Base-by-base conservation (phyloP, 2,113 vertebrate species). In the Puma concolor region DNA sequence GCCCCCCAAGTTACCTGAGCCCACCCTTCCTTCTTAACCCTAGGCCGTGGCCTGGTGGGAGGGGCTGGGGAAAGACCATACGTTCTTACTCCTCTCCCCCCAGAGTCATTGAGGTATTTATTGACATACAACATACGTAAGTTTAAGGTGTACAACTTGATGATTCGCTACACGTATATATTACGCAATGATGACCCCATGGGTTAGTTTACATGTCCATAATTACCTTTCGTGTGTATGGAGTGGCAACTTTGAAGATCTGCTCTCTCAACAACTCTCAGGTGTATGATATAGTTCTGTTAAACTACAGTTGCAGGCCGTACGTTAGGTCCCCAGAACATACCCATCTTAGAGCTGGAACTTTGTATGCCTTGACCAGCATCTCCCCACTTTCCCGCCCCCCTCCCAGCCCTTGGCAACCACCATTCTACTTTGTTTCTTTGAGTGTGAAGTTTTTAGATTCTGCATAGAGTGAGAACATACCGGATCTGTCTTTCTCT, bases 281-380 rank as follows among this genome's bases (percentile, higher is more conserved):
- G 15, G n/a, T 29, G 7, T 7, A 2, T 44, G 38, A 19, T 21
- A 7, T 4, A 29, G 19, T n/a, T 1, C 19, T 23, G 29, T 10
- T 60, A 27, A 27, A 31, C 15, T 17, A 15, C 0, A 21, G 11
- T 7, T 0, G 11, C 79, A 1, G 0, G 2, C 76, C n/a, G 19
- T 6, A 29, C 12, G 6, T 29, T 23, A 2, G 69, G n/a, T 7
- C 80, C 80, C 48, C 16, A 17, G 80, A 77, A 48, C 25, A 13
- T 90, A n/a, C 5, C 12, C 66, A 3, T 14, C 44, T 29, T 27
- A 52, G 1, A 23, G n/a, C 7, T 44, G 69, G 17, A 83, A 29
- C 15, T 44, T 15, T 29, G 38, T 14, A 13, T 25, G 33, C 88
- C 16, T 29, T n/a, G 48, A 19, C 48, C 80, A 19, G 13, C 41